Conservation (phyloP, 1,140 invertebrate species). For the Brachionus rubens region DNA sequence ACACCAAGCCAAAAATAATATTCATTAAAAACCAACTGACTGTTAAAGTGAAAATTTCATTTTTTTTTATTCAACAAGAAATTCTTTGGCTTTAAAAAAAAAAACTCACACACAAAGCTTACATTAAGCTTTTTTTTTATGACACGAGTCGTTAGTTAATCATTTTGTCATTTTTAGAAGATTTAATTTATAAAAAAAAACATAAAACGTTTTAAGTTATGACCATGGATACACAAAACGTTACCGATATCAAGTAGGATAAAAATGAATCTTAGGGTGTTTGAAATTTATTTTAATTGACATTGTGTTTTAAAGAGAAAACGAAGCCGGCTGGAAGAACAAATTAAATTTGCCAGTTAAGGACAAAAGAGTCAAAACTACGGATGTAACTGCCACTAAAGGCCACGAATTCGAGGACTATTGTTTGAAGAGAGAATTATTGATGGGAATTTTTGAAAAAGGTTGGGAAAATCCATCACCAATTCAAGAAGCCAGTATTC, state of each 20-base stretch:
- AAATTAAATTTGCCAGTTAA: conserved; percentile 35
- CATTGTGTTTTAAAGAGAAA: conserved; percentile 24
- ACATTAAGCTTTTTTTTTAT: neutral
- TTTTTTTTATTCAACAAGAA: neutral
- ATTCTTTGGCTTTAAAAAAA: neutral
- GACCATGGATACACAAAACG: conserved; percentile 40
- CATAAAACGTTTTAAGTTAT: conserved; percentile 11
- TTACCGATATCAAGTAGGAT: conserved; percentile 10
- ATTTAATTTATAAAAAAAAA: neutral
- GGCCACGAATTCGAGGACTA: conserved; percentile 83
- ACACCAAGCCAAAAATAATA: conserved; percentile 10
- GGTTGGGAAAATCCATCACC: conserved; percentile 99
- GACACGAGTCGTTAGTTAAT: neutral
- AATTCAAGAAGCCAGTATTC: conserved; percentile 87
- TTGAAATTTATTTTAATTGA: neutral
- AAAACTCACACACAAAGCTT: neutral
- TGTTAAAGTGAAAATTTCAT: conserved; percentile 12
- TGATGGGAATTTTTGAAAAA: conserved; percentile 99
- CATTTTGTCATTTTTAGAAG: neutral
- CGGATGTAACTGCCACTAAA: conserved; percentile 46
- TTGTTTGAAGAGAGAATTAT: conserved; percentile 88
- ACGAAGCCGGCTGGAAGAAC: conserved; percentile 39
- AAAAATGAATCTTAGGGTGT: neutral
- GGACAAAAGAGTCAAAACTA: conserved; percentile 41
- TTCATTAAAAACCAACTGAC: conserved; percentile 41